Evolutionary conservation across 2,797 vertebrate genomes (phyloP), one percentile per base, ranked within the genome.

Genomic region (Tokudaia tokunoshimensis): DNA sequence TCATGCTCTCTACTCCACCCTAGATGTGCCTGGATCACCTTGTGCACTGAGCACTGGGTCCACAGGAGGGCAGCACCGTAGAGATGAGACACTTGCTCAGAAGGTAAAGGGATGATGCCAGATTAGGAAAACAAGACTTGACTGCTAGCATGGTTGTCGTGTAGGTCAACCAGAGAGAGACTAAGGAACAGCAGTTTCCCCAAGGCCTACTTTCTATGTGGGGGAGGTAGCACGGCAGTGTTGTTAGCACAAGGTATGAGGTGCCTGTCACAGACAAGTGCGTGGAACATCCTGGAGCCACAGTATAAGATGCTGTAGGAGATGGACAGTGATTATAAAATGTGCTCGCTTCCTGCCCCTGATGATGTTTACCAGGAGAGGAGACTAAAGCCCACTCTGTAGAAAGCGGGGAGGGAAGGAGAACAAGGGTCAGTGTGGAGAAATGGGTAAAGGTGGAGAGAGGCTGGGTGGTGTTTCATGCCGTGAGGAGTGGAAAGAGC

Each of bases 201-300:
- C 34, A 61, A 29, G 44, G 5, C 9, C 15, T 12, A 34, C 17
- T 52, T 59, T 14, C 31, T 9, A 9, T 20, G 37, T 19, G 4
- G 24, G 14, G 22, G 41, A 47, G 37, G 29, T 4, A 3, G 52
- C 59, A 7, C 9, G 34, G 14, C 9, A 24, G 3, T 24, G 17
- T 13, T 47, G 13, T 50, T 12, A 44, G 11, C 47, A 31, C 41
- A n/a, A 31, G 20, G 15, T 2, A 24, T n/a, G 29, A 85, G 44
- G n/a, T 26, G 70, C 5, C 26, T 13, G 13, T 31, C 34, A 29
- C 72, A 31, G 22, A 44, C 7, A 44, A 57, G 47, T 4, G 1
- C 14, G 26, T 0, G 4, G 15, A 19, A 19, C 59, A 19, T 67
- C 26, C 3, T 2, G 63, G 63, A 24, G 10, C 72, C 0, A 0